phyloP scores from a whole-genome alignment of 2,888 invertebrate species.

The Vandiemenella viatica region DNA sequence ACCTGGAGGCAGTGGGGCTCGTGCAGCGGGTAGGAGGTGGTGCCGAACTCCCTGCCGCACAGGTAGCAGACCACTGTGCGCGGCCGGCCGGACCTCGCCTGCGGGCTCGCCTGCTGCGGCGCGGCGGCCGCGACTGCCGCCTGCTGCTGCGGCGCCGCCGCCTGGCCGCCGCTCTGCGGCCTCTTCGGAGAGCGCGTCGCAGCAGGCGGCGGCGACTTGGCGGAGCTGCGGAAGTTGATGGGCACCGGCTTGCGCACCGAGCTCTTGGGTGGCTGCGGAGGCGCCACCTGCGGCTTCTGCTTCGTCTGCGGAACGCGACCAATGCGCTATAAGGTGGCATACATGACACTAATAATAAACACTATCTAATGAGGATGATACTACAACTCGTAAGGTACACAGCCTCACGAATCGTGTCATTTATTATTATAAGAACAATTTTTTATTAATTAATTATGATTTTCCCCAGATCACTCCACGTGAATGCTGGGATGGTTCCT shows the following conservation, averaged over 20 bases:
- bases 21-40: slow-evolving; percentile 46
- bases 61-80: slow-evolving; percentile 41
- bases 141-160: background rate
- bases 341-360: no score
- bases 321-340: no score
- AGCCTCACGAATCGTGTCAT: no score
- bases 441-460: no score
- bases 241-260: slow-evolving; percentile 37
- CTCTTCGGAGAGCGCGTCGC: background rate
- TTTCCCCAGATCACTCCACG: no score
- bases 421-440: no score
- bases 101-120: background rate
- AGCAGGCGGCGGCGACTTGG: background rate
- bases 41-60: slow-evolving; percentile 50
- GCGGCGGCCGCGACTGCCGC: background rate
- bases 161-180: background rate
- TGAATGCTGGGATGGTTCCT: no score
- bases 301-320: slow-evolving; percentile 5
- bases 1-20: slow-evolving; percentile 50
- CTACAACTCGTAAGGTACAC: no score
- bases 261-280: slow-evolving; percentile 24
- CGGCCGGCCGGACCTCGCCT: slow-evolving; percentile 15
- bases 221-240: slow-evolving; percentile 27
- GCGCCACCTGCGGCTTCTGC: background rate
- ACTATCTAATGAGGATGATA: no score